These are phyloP conservation scores for Triops longicaudatus DNA, from an alignment of 1,140 invertebrate genomes.

Conservation along the genomic window DNA sequence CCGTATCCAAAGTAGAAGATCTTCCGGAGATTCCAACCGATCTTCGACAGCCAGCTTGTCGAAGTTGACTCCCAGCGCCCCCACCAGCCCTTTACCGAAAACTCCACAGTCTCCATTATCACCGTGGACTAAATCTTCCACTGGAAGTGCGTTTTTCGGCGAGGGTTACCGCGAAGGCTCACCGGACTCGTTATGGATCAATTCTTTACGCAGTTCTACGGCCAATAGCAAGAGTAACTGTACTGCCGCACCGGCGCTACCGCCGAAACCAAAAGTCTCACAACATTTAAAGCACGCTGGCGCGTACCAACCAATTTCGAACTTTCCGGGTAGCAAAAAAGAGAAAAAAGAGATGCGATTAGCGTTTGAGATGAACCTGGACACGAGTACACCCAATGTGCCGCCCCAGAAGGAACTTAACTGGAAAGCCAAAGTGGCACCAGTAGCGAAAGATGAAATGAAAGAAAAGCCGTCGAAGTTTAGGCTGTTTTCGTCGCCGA, in stretches of 20 bases:
- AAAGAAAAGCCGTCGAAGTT: slow-evolving; percentile 24
- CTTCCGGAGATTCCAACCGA: not conserved
- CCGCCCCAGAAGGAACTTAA: not conserved
- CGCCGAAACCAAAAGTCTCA: not conserved
- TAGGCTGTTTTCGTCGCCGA: slow-evolving; percentile 26
- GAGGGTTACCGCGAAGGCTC: slow-evolving; percentile 32
- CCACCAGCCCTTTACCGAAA: not conserved
- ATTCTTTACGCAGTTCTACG: slow-evolving; percentile 39
- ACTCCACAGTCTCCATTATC: not conserved
- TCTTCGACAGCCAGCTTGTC: not conserved
- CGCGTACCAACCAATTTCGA: slow-evolving; percentile 48
- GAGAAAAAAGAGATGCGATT: slow-evolving; percentile 35
- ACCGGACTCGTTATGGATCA: slow-evolving; percentile 42
- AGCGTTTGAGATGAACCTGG: slow-evolving; percentile 51
- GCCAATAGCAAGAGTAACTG: not conserved
- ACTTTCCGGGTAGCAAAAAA: slow-evolving; percentile 37
- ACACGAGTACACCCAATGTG: slow-evolving; percentile 33
- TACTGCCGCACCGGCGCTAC: not conserved
- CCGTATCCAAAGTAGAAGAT: slow-evolving; percentile 1
- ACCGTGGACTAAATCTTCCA: not conserved
- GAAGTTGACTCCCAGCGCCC: not conserved
- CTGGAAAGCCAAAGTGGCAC: not conserved
- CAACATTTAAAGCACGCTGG: slow-evolving; percentile 47
- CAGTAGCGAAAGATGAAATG: not conserved
- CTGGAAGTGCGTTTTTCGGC: not conserved